Evolutionary conservation across 92 coral and sea anemone genomes (phyloP).

Genomic region (Porites evermanni): DNA sequence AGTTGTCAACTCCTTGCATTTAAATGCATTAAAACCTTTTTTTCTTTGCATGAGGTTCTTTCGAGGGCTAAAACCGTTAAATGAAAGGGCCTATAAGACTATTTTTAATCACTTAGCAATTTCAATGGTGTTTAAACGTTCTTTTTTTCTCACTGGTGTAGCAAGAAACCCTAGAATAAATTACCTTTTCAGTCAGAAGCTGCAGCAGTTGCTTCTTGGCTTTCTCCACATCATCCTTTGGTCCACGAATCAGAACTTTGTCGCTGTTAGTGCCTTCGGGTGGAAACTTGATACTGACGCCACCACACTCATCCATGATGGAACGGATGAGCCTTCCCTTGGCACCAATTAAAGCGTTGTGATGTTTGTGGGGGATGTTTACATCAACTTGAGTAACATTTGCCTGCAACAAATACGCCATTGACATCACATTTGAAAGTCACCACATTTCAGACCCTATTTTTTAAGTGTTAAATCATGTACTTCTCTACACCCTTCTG

Average conservation of each 20-base stretch:
- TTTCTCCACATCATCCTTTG: conserved; percentile 98
- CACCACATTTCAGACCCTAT: too few relatives aligned
- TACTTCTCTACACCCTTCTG: too few relatives aligned
- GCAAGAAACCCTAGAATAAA: background rate
- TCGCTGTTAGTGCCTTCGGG: conserved; percentile 95
- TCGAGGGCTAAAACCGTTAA: too few relatives aligned
- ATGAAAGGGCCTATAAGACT: too few relatives aligned
- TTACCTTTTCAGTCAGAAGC: conserved; percentile 93
- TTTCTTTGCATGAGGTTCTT: too few relatives aligned
- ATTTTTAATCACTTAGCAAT: too few relatives aligned
- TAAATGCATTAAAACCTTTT: too few relatives aligned
- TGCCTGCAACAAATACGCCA: conserved; percentile 64
- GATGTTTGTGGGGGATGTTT: conserved; percentile 83
- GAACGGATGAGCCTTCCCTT: conserved; percentile 97
- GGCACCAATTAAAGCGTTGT: conserved; percentile 97
- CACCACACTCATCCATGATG: conserved; percentile 99
- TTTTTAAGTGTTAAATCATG: too few relatives aligned
- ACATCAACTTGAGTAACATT: conserved; percentile 85
- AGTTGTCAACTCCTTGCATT: too few relatives aligned
- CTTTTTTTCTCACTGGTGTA: too few relatives aligned
- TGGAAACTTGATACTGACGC: conserved; percentile 96
- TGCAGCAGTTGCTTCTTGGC: conserved; percentile 92
- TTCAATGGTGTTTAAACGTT: too few relatives aligned
- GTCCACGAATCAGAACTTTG: conserved; percentile 93
- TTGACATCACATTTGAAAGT: too few relatives aligned